Percentiles rank a stretch among this genome's conserved stretches.
Conservation (phyloP, 64 coral and sea anemone species). For the Acropora yongei region DNA sequence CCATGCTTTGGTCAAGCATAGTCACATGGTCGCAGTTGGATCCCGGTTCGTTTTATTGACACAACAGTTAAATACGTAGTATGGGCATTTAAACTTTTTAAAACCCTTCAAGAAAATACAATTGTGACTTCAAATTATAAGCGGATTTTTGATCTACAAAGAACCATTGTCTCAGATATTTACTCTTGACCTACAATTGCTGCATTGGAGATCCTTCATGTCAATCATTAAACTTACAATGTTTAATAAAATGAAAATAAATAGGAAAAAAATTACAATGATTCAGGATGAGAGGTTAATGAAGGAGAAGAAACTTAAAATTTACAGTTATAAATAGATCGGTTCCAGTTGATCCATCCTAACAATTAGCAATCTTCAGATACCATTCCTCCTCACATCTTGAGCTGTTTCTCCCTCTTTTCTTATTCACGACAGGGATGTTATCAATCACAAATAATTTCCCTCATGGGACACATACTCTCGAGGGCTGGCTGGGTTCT, state of each 20-base stretch:
- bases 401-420: background rate
- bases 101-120: background rate
- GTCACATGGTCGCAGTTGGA: too few species aligned
- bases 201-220: background rate
- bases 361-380: background rate
- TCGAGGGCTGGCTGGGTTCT: background rate
- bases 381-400: background rate
- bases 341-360: background rate
- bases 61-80: background rate
- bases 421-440: background rate
- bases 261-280: background rate
- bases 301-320: background rate
- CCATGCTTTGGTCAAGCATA: too few species aligned
- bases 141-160: background rate
- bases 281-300: background rate
- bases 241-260: background rate
- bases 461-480: background rate
- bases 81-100: background rate
- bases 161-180: background rate
- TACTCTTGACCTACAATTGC: background rate
- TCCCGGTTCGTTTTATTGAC: too few species aligned
- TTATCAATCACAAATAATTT: background rate
- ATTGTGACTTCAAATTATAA: too few species aligned
- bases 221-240: background rate
- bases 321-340: background rate